Evolutionary conservation across 2,113 vertebrate species (phyloP), one percentile per base, ranked within the genome.

Genomic region (Dasyprocta punctata): DNA sequence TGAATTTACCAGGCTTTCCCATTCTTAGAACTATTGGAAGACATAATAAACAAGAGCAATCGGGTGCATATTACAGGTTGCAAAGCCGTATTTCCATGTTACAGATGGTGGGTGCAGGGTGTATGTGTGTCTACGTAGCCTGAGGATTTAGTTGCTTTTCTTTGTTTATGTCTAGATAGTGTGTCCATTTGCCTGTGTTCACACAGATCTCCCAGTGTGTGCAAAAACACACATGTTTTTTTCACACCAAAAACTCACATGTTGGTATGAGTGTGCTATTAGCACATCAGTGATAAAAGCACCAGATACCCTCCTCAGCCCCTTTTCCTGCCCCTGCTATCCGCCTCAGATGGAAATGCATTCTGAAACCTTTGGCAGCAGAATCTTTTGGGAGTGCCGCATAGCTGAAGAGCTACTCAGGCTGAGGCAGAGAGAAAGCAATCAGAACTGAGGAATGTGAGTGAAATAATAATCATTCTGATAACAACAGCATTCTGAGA

Each of bases 81-180:
- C 56, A 75, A n/a, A 94, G 60, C 5, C 30, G 11, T 19, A 44
- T 28, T 13, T 14, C 14, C 19, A 4, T 14, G 58, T 19, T 33
- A 26, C 4, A 4, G 28, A 61, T 12, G 12, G n/a, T 28, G 3
- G 2, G 3, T 33, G 13, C 6, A 4, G 12, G 1, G 17, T 0
- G 24, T 0, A 0, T 26, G 26, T 30, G 12, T 60, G 38, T 41
- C 33, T 24, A 3, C 11, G 9, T 2, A 28, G 38, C 16, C 24
- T 36, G 19, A 38, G 33, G 1, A 24, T 13, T 67, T 54, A 36
- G 80, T 36, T 73, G 3, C 73, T 63, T 28, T 47, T 14, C 44
- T 80, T 10, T 85, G 9, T 44, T 3, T 80, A 19, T 89, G 9
- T 54, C 5, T 86, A 56, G 54, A 56, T 3, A 20, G n/a, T 58